Conservation (phyloP, 2,113 vertebrate species). For the Elaphurus davidianus region DNA sequence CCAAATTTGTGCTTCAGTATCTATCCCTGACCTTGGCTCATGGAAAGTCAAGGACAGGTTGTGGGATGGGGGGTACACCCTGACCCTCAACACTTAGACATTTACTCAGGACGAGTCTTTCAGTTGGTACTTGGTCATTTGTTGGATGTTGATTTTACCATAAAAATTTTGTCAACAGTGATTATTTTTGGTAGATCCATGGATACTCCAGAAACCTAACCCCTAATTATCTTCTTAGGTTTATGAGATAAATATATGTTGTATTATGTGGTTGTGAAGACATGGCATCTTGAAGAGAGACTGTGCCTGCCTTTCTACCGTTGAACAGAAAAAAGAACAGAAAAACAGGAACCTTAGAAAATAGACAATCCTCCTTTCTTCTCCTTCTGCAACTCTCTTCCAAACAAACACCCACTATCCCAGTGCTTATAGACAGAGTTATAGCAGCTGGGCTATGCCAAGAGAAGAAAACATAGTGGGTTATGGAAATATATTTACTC, state of each 20-base stretch:
- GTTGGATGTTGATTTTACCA: neutral
- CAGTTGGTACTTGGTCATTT: neutral
- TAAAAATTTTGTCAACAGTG: neutral
- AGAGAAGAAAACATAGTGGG: neutral
- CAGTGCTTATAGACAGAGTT: neutral
- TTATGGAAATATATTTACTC: neutral
- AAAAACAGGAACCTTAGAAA: neutral
- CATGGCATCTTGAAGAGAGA: neutral
- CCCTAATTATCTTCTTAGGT: constrained; percentile 33
- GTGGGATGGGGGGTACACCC: neutral
- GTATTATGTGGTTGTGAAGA: neutral
- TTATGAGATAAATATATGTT: constrained; percentile 26
- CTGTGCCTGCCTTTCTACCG: neutral
- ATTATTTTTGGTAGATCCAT: constrained; percentile 12
- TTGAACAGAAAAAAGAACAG: neutral
- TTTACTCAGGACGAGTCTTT: neutral
- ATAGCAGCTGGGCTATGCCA: neutral
- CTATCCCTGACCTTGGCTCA: neutral
- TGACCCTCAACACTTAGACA: neutral
- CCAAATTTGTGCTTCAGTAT: neutral
- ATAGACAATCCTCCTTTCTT: accelerated
- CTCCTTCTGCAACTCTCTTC: neutral
- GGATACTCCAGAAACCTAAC: neutral
- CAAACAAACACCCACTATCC: neutral
- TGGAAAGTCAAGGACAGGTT: neutral